Evolutionary conservation across 1,140 invertebrate genomes (phyloP).

Genomic region (Nilaparvata lugens): DNA sequence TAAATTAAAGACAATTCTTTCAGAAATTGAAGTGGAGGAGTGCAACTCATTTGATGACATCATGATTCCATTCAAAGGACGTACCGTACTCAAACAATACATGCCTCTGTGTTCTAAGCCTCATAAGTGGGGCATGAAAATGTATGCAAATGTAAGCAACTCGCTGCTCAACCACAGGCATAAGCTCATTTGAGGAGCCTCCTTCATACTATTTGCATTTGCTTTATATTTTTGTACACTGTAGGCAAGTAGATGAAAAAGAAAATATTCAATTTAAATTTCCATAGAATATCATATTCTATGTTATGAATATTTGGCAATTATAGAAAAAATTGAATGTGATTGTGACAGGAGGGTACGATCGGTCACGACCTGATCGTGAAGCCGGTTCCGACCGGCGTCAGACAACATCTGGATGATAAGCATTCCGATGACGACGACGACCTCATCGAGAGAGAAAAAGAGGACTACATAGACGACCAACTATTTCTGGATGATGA

Average conservation of each 20-base stretch:
- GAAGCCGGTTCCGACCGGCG: slow-evolving; percentile 63
- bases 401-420: slow-evolving; percentile 36
- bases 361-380: slow-evolving; percentile 82
- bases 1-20: too few species aligned
- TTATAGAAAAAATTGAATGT: neutral
- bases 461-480: slow-evolving; percentile 58
- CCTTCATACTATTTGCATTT: neutral
- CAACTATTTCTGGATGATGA: slow-evolving; percentile 39
- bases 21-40: too few species aligned
- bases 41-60: too few species aligned
- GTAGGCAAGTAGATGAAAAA: too few species aligned
- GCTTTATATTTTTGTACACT: neutral
- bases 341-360: slow-evolving; percentile 66
- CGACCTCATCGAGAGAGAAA: slow-evolving; percentile 36
- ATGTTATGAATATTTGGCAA: neutral
- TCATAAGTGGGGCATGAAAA: too few species aligned
- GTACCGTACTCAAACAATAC: too few species aligned
- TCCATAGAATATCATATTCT: neutral
- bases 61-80: too few species aligned
- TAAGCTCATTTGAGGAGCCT: too few species aligned
- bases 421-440: slow-evolving; percentile 43
- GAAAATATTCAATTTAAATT: too few species aligned
- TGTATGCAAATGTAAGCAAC: too few species aligned
- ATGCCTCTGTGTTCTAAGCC: too few species aligned
- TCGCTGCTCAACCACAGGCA: too few species aligned